Conservation (phyloP, 2,888 invertebrate species). For the Xylophagus ater region DNA sequence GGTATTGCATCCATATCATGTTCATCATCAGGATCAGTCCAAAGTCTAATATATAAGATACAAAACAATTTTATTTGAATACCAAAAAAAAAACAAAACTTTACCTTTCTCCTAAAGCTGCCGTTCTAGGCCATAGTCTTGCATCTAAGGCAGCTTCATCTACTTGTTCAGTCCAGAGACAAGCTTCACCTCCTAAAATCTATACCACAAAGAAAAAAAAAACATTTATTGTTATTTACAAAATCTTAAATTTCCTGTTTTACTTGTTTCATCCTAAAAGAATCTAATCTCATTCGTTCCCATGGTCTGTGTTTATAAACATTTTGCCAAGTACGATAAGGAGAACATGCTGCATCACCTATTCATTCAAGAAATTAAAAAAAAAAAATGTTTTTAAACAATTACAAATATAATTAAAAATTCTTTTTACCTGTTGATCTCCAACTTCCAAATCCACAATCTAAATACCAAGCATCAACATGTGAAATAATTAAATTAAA, state of each 20-base stretch:
- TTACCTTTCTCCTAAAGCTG: slow-evolving; percentile 66
- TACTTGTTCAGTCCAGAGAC: slow-evolving; percentile 77
- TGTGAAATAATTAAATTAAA: slow-evolving; percentile 70
- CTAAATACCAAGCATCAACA: slow-evolving; percentile 80
- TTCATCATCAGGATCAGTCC: slow-evolving; percentile 39
- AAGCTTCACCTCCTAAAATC: slow-evolving; percentile 62
- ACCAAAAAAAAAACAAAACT: neutral
- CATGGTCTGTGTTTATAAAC: slow-evolving; percentile 76
- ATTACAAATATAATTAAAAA: neutral
- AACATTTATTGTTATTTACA: neutral
- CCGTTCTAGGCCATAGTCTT: slow-evolving; percentile 71
- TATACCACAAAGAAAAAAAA: slow-evolving; percentile 13
- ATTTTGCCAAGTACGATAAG: slow-evolving; percentile 79
- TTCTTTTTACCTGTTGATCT: slow-evolving; percentile 46
- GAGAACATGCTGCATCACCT: slow-evolving; percentile 76
- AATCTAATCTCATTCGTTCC: slow-evolving; percentile 42
- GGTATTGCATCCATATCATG: slow-evolving; percentile 35
- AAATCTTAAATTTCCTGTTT: neutral
- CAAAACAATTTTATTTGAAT: neutral
- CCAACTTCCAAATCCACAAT: slow-evolving; percentile 81
- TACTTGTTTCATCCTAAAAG: slow-evolving; percentile 33
- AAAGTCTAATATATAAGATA: slow-evolving; percentile 25
- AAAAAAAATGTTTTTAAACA: neutral
- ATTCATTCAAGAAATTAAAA: neutral
- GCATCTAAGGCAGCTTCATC: slow-evolving; percentile 62